phyloP scores from a whole-genome alignment of 2,888 invertebrate genomes.

The Lasioglossum villosulum region DNA sequence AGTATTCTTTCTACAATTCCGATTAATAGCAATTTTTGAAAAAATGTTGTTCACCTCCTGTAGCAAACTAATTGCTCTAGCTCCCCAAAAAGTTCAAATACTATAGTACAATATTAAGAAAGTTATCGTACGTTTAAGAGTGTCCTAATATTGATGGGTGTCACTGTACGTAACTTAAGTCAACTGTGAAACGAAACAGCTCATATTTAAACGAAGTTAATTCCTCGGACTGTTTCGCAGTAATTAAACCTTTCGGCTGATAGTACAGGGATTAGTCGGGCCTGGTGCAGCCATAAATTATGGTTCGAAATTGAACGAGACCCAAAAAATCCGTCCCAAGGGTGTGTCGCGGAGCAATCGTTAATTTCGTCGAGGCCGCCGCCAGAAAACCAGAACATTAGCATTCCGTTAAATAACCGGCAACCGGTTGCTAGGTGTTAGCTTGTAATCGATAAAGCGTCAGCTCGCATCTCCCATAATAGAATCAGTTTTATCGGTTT shows the following conservation, averaged over 20 bases:
- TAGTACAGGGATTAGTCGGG: background rate
- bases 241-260: background rate
- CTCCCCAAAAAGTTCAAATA: too few species aligned
- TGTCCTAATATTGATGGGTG: too few species aligned
- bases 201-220: background rate
- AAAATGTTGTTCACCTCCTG: too few species aligned
- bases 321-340: background rate
- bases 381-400: slow-evolving; percentile 17
- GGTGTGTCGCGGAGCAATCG: background rate
- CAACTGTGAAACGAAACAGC: background rate
- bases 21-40: too few species aligned
- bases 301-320: background rate
- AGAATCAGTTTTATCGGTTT: slow-evolving; percentile 61
- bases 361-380: background rate
- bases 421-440: slow-evolving; percentile 51
- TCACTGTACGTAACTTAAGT: background rate
- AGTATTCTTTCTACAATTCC: too few species aligned
- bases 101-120: too few species aligned
- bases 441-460: slow-evolving; percentile 50
- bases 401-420: slow-evolving; percentile 36
- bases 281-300: background rate
- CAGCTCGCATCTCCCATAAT: slow-evolving; percentile 52
- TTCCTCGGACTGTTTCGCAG: background rate
- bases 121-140: too few species aligned
- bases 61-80: too few species aligned